Evolutionary conservation across 2,888 invertebrate species (phyloP), one percentile per base, ranked within the genome.

Genomic region (Lithophane leautieri): DNA sequence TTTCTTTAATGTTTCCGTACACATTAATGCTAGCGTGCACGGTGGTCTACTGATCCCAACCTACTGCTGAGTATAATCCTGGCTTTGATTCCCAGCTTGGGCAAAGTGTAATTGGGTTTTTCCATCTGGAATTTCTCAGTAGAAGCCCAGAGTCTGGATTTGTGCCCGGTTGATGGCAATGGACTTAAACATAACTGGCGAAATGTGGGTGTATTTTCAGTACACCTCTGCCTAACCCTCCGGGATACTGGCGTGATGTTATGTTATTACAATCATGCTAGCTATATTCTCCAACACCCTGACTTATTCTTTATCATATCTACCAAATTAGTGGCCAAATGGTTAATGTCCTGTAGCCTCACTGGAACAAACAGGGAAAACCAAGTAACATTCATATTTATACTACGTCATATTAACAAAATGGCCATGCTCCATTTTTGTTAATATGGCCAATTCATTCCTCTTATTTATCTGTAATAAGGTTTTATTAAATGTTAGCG

Each of bases 391-490:
- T 60, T 52, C n/a, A 28, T 14, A 60, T 54, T 28, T 19, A 52
- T 56, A 34, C 78, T 56, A 34, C 78, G 70, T 70, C 40, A 40
- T 70, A 78, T 70, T 61, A 78, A 52, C 50, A 44, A 61, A 44
- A 58, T 25, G 47, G 25, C n/a, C n/a, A n/a, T n/a, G n/a, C n/a
- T n/a, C n/a, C n/a, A n/a, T n/a, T n/a, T n/a, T n/a, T n/a, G n/a
- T n/a, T n/a, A n/a, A n/a, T n/a, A n/a, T n/a, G 8, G 22, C 42
- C n/a, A 79, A 79, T 78, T 74, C 74, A n/a, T 40, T 28, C 11
- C 16, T 68, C 50, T 70, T 70, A 22, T 70, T 54, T 78, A 61
- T 78, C 6, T 62, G 40, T 34, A 28, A 56, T 25, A 78, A 28
- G 28, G 34, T 52, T 79, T 44, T 28, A 73, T 52, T 54, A 63